These are phyloP conservation scores for Teleogryllus occipitalis DNA, from an alignment of 1,140 invertebrate species.

Conservation along the genomic window DNA sequence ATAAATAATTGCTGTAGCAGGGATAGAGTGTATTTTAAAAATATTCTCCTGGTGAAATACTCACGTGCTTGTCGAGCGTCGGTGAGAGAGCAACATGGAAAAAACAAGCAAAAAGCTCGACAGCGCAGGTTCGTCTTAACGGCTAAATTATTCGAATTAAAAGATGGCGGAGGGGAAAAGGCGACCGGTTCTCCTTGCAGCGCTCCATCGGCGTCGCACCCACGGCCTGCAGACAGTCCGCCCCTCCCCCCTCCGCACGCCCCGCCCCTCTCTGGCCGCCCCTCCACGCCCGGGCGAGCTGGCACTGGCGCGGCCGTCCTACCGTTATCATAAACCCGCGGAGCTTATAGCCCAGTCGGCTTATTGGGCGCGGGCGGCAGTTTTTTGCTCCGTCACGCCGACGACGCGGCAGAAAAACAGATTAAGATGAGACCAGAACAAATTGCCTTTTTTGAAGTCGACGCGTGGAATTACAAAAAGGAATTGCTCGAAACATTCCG, in stretches of 20 bases:
- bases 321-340: not conserved
- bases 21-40: not conserved
- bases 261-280: too few relatives aligned
- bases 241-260: too few relatives aligned
- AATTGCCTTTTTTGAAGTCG: conserved; percentile 4
- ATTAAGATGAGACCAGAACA: conserved; percentile 4
- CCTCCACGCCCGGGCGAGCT: too few relatives aligned
- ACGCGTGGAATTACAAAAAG: not conserved
- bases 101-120: not conserved
- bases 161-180: not conserved
- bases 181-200: not conserved
- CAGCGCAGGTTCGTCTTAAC: not conserved
- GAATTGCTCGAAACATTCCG: not conserved
- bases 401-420: not conserved
- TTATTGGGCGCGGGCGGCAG: not conserved
- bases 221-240: not conserved
- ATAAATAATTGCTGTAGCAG: not conserved
- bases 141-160: conserved; percentile 2
- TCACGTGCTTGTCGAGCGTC: not conserved
- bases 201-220: not conserved
- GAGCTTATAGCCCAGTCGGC: not conserved
- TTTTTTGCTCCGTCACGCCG: not conserved
- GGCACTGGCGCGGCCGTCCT: not conserved
- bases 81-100: not conserved
- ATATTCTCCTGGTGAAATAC: not conserved